Evolutionary conservation across 2,888 invertebrate genomes (phyloP).

Genomic region (Acronicta aceris): DNA sequence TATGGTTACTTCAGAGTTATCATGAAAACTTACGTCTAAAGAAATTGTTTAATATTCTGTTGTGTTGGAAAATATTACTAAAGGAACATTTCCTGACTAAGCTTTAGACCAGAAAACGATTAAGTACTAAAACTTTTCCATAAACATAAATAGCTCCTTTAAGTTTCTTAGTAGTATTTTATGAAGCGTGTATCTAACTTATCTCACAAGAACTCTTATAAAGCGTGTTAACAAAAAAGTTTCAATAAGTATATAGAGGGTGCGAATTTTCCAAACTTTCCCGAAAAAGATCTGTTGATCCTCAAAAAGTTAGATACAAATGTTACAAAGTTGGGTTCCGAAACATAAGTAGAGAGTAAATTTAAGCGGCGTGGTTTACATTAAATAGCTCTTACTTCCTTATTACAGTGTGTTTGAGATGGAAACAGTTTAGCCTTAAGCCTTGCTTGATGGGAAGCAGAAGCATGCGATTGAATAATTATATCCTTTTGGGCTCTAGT

Average conservation of each 20-base stretch:
- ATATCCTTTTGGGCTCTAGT: no score
- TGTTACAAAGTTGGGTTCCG: slow-evolving; percentile 32
- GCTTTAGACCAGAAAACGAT: neutral
- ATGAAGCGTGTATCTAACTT: slow-evolving; percentile 14
- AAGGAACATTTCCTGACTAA: neutral
- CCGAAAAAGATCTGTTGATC: slow-evolving; percentile 42
- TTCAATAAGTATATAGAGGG: slow-evolving; percentile 23
- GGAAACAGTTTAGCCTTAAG: no score
- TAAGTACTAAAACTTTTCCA: slow-evolving; percentile 10
- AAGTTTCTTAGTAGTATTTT: slow-evolving; percentile 8
- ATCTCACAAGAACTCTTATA: slow-evolving; percentile 19
- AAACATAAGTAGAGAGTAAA: slow-evolving; percentile 25
- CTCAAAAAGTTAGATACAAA: slow-evolving; percentile 38
- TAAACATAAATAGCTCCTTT: slow-evolving; percentile 10
- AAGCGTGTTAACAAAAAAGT: slow-evolving; percentile 34
- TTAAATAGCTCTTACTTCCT: slow-evolving; percentile 1
- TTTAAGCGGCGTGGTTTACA: slow-evolving; percentile 6
- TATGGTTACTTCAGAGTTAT: slow-evolving; percentile 25
- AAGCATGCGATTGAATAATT: neutral
- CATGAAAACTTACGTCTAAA: slow-evolving; percentile 37
- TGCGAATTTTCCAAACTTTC: slow-evolving; percentile 38
- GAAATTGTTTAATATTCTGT: slow-evolving; percentile 37
- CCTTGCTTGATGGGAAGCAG: neutral
- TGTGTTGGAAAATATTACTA: slow-evolving; percentile 11
- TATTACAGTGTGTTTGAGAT: neutral